phyloP scores from a whole-genome alignment of 2,113 vertebrate genomes.

The Alligator sinensis region DNA sequence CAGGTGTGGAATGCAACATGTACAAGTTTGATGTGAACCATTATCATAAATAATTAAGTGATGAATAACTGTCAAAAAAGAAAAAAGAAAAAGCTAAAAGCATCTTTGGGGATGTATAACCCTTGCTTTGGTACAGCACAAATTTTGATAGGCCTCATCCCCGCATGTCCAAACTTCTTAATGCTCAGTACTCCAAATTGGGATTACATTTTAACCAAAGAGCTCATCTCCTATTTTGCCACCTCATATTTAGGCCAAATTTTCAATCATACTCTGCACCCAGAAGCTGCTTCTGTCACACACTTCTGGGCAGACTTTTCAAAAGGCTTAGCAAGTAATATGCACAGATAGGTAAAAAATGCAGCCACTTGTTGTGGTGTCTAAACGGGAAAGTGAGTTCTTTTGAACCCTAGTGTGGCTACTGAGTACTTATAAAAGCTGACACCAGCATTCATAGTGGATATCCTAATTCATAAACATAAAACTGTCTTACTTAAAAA shows the following conservation, averaged over 20 bases:
- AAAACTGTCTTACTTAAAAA: too few relatives aligned
- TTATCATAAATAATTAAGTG: background rate
- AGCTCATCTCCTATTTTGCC: background rate
- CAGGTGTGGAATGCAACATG: too few relatives aligned
- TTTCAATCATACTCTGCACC: background rate
- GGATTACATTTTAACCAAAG: background rate
- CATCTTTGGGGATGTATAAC: background rate
- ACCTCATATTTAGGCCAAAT: background rate
- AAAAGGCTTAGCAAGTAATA: accelerated
- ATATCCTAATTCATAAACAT: too few relatives aligned
- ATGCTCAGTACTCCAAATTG: background rate
- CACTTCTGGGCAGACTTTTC: background rate
- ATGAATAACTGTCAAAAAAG: background rate
- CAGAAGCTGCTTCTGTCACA: background rate
- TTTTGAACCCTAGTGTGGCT: background rate
- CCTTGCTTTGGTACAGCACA: background rate
- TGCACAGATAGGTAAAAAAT: background rate
- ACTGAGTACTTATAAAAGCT: too few relatives aligned
- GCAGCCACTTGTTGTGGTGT: accelerated
- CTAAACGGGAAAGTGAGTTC: background rate
- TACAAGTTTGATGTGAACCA: background rate
- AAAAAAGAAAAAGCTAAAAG: background rate
- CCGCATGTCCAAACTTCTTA: background rate
- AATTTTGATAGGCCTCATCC: background rate
- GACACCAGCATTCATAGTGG: too few relatives aligned